Percentiles rank a stretch among this genome's conserved stretches.
These are phyloP conservation scores for Tenebrosternarchus preto DNA, from an alignment of 2,113 vertebrate genomes.

Conservation along the genomic window DNA sequence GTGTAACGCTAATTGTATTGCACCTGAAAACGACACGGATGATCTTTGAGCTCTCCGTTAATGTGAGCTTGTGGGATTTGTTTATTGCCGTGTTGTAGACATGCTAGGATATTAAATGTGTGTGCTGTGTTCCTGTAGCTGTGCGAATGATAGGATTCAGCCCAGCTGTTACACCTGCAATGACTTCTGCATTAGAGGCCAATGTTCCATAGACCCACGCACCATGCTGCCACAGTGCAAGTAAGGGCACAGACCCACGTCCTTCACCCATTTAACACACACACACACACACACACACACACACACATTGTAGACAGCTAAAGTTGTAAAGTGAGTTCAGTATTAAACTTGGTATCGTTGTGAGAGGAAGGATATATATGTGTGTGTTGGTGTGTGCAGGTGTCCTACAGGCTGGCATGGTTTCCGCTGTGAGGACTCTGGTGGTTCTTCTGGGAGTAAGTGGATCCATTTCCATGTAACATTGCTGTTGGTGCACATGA, in stretches of 20 bases:
- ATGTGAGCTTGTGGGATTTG: background rate
- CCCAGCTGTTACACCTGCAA: slow-evolving; percentile 86
- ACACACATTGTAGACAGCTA: no score
- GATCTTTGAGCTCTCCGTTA: no score
- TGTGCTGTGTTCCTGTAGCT: slow-evolving; percentile 68
- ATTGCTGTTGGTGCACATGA: background rate
- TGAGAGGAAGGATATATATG: no score
- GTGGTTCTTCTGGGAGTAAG: slow-evolving; percentile 65
- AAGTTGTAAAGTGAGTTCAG: no score
- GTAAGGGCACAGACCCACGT: slow-evolving; percentile 73
- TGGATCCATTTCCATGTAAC: background rate
- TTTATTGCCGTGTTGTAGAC: background rate
- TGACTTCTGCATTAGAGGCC: slow-evolving; percentile 83
- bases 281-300: background rate
- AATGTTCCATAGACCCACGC: slow-evolving; percentile 80
- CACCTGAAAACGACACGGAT: no score
- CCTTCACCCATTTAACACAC: background rate
- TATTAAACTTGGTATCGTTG: no score
- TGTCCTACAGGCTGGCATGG: slow-evolving; percentile 70
- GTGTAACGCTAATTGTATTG: no score
- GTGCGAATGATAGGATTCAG: slow-evolving; percentile 77
- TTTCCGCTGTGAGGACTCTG: slow-evolving; percentile 67
- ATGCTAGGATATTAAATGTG: background rate
- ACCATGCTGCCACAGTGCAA: slow-evolving; percentile 85
- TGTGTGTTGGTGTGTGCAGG: slow-evolving; percentile 56